phyloP scores from a whole-genome alignment of 2,797 vertebrate genomes.

The Galago senegalensis region DNA sequence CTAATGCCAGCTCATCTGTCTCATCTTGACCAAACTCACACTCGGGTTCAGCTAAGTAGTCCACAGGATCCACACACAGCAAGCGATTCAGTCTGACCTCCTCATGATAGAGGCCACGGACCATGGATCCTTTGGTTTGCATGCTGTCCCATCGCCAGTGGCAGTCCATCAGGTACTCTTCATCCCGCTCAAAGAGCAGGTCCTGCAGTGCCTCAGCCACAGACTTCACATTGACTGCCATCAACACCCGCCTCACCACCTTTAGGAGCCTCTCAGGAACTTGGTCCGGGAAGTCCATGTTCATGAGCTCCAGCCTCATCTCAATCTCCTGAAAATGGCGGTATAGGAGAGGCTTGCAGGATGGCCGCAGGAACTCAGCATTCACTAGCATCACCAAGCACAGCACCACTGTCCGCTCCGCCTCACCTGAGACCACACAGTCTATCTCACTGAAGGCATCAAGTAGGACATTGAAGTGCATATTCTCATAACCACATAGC shows the following conservation, averaged over 20 bases:
- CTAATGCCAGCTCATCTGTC: slow-evolving; percentile 79
- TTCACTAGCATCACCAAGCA: slow-evolving; percentile 91
- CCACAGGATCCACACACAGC: slow-evolving; percentile 68
- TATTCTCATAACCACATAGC: slow-evolving; percentile 86
- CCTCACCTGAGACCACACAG: slow-evolving; percentile 89
- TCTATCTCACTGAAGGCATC: slow-evolving; percentile 87
- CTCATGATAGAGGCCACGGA: slow-evolving; percentile 89
- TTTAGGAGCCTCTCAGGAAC: slow-evolving; percentile 88
- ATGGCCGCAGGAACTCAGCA: slow-evolving; percentile 80
- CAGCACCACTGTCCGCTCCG: slow-evolving; percentile 90
- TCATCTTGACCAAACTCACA: slow-evolving; percentile 81
- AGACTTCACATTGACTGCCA: slow-evolving; percentile 72
- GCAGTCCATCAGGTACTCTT: slow-evolving; percentile 90
- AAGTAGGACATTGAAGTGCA: slow-evolving; percentile 88
- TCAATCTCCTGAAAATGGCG: slow-evolving; percentile 84
- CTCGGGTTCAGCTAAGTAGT: slow-evolving; percentile 72
- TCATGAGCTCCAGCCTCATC: slow-evolving; percentile 73
- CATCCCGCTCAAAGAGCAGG: slow-evolving; percentile 88
- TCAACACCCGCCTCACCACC: slow-evolving; percentile 78
- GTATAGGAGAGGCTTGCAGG: slow-evolving; percentile 72
- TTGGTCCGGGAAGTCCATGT: slow-evolving; percentile 67
- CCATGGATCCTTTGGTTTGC: slow-evolving; percentile 76
- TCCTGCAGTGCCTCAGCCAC: slow-evolving; percentile 87
- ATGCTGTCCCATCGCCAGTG: slow-evolving; percentile 89
- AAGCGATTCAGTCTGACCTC: slow-evolving; percentile 84